Evolutionary conservation across 1,140 invertebrate species (phyloP).

Genomic region (Holotrichia oblita): DNA sequence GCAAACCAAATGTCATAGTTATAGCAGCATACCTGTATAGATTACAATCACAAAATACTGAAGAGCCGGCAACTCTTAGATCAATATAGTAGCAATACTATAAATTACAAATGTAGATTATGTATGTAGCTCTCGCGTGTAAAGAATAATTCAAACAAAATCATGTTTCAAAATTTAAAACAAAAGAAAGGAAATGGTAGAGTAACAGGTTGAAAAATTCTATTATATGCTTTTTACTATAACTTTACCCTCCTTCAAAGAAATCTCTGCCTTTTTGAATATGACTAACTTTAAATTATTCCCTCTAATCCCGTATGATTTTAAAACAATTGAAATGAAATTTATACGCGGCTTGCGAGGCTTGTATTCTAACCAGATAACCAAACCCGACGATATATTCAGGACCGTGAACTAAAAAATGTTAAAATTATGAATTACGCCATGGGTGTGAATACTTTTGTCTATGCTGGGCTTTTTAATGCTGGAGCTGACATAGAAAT

Average conservation of each 20-base stretch:
- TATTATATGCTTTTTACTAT: neutral
- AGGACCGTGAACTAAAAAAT: neutral
- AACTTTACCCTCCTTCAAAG: neutral
- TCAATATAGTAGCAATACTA: too few relatives aligned
- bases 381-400: neutral
- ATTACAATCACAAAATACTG: too few relatives aligned
- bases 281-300: neutral
- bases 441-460: neutral
- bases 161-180: too few relatives aligned
- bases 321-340: neutral
- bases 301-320: neutral
- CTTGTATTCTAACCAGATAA: neutral
- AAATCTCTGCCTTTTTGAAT: neutral
- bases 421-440: neutral
- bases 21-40: too few relatives aligned
- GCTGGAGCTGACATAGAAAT: neutral
- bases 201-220: too few relatives aligned
- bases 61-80: too few relatives aligned
- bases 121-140: too few relatives aligned
- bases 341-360: neutral
- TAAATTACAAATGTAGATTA: too few relatives aligned
- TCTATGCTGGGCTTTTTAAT: neutral
- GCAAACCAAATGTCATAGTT: too few relatives aligned
- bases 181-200: too few relatives aligned
- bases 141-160: too few relatives aligned